A percentile compares a stretch with the other conserved stretches of the same genome.
Evolutionary conservation across 1,140 invertebrate species (phyloP).

Genomic region (Halictus rubicundus): DNA sequence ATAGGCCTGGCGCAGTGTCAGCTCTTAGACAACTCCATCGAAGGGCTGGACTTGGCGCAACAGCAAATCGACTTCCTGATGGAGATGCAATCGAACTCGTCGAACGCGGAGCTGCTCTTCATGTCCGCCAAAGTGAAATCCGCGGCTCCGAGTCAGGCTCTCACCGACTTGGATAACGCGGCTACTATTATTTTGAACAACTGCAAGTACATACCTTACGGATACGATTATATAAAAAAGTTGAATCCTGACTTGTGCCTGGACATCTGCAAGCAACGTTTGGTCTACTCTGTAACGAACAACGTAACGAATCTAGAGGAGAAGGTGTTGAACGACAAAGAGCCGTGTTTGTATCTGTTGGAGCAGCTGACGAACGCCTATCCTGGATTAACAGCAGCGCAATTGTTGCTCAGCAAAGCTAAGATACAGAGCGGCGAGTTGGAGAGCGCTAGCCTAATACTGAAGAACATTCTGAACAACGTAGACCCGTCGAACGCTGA

Average conservation of each 20-base stretch:
- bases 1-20: slow-evolving; percentile 92
- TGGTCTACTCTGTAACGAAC: slow-evolving; percentile 83
- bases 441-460: slow-evolving; percentile 83
- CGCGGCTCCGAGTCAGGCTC: slow-evolving; percentile 82
- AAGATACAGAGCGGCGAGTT: slow-evolving; percentile 90
- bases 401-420: slow-evolving; percentile 89
- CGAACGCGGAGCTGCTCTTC: slow-evolving; percentile 83
- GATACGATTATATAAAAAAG: slow-evolving; percentile 86
- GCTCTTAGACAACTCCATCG: slow-evolving; percentile 82
- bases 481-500: slow-evolving; percentile 89
- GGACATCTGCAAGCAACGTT: slow-evolving; percentile 88
- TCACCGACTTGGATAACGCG: slow-evolving; percentile 86
- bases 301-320: slow-evolving; percentile 60
- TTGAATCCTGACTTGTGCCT: slow-evolving; percentile 94
- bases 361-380: slow-evolving; percentile 89
- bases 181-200: slow-evolving; percentile 85
- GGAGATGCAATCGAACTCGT: slow-evolving; percentile 87
- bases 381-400: slow-evolving; percentile 88
- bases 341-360: slow-evolving; percentile 85
- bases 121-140: slow-evolving; percentile 86
- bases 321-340: slow-evolving; percentile 65
- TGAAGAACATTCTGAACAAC: slow-evolving; percentile 88
- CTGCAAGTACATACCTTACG: slow-evolving; percentile 85
- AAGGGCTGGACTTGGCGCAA: slow-evolving; percentile 84
- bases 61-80: slow-evolving; percentile 93